phyloP scores from a whole-genome alignment of 2,797 vertebrate species.

The Cichlasoma orientale region DNA sequence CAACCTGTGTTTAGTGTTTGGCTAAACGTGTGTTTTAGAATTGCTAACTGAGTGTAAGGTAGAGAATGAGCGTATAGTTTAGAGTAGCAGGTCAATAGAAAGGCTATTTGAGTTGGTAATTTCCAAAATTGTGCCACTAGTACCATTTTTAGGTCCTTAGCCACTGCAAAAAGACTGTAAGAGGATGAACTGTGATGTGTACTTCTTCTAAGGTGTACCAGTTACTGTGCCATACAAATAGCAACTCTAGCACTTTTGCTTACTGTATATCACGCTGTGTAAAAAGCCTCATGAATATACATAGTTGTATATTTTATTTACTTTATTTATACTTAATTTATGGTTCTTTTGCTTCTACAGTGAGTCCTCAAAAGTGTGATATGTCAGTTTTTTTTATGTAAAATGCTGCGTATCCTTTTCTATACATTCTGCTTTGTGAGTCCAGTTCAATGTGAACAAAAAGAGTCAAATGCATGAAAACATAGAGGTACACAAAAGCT shows the following conservation, averaged over 20 bases:
- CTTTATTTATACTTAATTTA: conserved; percentile 23
- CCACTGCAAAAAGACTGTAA: too few relatives aligned
- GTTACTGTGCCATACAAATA: conserved; percentile 17
- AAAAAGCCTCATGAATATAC: conserved; percentile 20
- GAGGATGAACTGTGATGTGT: neutral
- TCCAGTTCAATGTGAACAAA: neutral
- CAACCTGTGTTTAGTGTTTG: too few relatives aligned
- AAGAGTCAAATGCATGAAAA: neutral
- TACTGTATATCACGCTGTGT: conserved; percentile 1
- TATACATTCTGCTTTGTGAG: neutral
- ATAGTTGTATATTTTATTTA: conserved; percentile 23
- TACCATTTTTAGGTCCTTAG: too few relatives aligned
- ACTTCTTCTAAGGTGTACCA: conserved; percentile 6
- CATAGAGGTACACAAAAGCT: neutral
- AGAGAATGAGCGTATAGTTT: too few relatives aligned
- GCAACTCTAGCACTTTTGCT: conserved; percentile 26
- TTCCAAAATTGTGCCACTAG: too few relatives aligned
- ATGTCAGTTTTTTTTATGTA: neutral
- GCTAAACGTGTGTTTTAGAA: too few relatives aligned
- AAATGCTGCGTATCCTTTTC: neutral
- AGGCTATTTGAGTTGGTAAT: too few relatives aligned
- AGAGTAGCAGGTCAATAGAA: too few relatives aligned
- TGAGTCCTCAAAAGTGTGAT: conserved; percentile 6
- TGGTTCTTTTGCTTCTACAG: neutral
- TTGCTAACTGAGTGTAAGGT: too few relatives aligned